Evolutionary conservation across 2,113 vertebrate genomes (phyloP).

Genomic region (Anoplopoma fimbria): DNA sequence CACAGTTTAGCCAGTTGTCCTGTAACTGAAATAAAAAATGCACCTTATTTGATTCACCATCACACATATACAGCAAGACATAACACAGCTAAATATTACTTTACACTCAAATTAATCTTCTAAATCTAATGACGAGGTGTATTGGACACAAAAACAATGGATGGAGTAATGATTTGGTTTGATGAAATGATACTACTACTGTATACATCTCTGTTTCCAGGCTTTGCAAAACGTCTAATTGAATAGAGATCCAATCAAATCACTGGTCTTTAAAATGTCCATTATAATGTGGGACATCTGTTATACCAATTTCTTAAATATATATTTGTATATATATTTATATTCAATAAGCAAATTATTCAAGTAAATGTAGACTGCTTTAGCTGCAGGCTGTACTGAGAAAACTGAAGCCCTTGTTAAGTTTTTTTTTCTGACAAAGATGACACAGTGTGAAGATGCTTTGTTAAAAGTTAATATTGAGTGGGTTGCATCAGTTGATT

Average conservation of each 20-base stretch:
- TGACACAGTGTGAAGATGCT: conserved; percentile 74
- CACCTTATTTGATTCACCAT: conserved; percentile 26
- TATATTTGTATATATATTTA: background rate
- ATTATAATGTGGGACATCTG: conserved; percentile 22
- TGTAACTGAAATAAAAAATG: conserved; percentile 38
- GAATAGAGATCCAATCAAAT: conserved; percentile 19
- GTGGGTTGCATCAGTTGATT: conserved; percentile 48
- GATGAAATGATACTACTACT: conserved; percentile 78
- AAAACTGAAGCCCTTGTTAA: conserved; percentile 26
- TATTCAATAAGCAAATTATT: background rate
- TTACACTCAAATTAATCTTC: conserved; percentile 14
- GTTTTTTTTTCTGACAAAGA: conserved; percentile 69
- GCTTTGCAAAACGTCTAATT: conserved; percentile 37
- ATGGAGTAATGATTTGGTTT: conserved; percentile 52
- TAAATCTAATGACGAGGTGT: conserved; percentile 22
- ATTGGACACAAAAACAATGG: conserved; percentile 54
- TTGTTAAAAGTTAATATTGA: conserved; percentile 39
- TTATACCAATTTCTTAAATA: background rate
- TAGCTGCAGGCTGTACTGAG: conserved; percentile 27
- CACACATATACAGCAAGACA: conserved; percentile 25
- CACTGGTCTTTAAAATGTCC: conserved; percentile 21
- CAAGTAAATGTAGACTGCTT: background rate
- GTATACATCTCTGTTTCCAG: conserved; percentile 82
- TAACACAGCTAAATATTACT: conserved; percentile 30
- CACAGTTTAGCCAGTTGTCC: conserved; percentile 40